Evolutionary conservation across 2,888 invertebrate species (phyloP), one percentile per base, ranked within the genome.

Genomic region (Meiosimyza platycephala): DNA sequence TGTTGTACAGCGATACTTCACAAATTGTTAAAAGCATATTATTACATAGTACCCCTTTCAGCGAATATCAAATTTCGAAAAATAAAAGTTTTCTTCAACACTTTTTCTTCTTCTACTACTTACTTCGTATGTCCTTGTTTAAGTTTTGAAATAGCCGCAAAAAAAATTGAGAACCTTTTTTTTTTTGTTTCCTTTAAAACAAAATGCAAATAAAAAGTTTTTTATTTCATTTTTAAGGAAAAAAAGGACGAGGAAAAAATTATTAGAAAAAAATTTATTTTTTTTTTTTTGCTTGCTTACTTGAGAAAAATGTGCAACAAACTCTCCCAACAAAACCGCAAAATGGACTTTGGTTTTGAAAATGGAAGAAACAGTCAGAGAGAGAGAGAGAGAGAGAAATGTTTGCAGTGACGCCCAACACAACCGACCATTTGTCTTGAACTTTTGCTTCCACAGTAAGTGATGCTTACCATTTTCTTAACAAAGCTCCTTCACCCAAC

Each of bases 401-500:
- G 47, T 62, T 62, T 62, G 60, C 60, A 15, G 57, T 57, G 57
- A 57, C 18, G 28, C 12, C 57, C 57, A 57, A 11, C 22, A 22
- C 28, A 28, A 57, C 22, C 15, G 60, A 62, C 28, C 60, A 62
- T 62, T 63, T 50, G 51, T 64, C 64, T 64, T 64, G 51, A 64
- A 51, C 40, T 40, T 40, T 40, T 40, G 40, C 40, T 40, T 40
- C 40, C 40, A 40, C 40, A 40, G 9, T 40, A 40, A 40, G 40
- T 40, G 40, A 40, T 40, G 40, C 40, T 40, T 40, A 40, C 9
- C 40, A 40, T 6, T 40, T 40, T 40, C 40, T 40, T 40, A 7
- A 9, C 40, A 40, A 40, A 9, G 6, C 40, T 7, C 40, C 40
- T 6, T 5, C 9, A 6, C 40, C 40, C 40, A 40, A 1, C 40